Conservation (phyloP, 2,797 vertebrate species). For the Pampus argenteus region DNA sequence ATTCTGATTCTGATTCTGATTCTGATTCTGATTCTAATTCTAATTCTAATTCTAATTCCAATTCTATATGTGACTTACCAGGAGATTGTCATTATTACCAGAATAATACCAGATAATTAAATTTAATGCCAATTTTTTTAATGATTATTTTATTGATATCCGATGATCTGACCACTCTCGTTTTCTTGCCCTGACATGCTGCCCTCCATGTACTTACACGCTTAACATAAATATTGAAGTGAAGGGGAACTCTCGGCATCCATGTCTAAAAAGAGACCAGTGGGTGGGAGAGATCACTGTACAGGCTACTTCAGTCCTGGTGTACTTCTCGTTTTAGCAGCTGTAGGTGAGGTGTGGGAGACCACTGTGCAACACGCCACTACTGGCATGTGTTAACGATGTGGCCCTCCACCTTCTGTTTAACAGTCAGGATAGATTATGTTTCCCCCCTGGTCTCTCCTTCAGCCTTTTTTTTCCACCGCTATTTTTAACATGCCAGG, state of each 20-base stretch:
- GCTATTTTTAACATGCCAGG: slow-evolving; percentile 27
- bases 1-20: no score
- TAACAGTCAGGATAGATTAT: slow-evolving; percentile 22
- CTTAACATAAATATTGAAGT: slow-evolving; percentile 1
- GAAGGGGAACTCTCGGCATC: neutral
- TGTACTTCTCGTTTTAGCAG: slow-evolving; percentile 22
- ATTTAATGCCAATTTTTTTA: no score
- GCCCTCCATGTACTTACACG: no score
- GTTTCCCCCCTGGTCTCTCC: slow-evolving; percentile 2
- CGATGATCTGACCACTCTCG: no score
- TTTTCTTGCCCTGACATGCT: neutral
- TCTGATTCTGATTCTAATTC: no score
- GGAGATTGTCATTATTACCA: no score
- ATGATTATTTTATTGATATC: no score
- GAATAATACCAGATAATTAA: no score
- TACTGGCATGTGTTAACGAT: slow-evolving; percentile 28
- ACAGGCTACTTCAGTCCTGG: slow-evolving; percentile 2
- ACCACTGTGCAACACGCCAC: slow-evolving; percentile 23
- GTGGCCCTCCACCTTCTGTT: slow-evolving; percentile 34
- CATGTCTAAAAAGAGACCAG: neutral
- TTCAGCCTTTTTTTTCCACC: neutral
- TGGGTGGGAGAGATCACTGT: slow-evolving; percentile 5
- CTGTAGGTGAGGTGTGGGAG: slow-evolving; percentile 29
- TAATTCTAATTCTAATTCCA: no score
- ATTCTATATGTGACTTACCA: no score